A percentile compares a stretch with the other conserved stretches of the same genome.
Conservation (phyloP, 2,113 vertebrate genomes). For the Romanogobio albipinnatus region DNA sequence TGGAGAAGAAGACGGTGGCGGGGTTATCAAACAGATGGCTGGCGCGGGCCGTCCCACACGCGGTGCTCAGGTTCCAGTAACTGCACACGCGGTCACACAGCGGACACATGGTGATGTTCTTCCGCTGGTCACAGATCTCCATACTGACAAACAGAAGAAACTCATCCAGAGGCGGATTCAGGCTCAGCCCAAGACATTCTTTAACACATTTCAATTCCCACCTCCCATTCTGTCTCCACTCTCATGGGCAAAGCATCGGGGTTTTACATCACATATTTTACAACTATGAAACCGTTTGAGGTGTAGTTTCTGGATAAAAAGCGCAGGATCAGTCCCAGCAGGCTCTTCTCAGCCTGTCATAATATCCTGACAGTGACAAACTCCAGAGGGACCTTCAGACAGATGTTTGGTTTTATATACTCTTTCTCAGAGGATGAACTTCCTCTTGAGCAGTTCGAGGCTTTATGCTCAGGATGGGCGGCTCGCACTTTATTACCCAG, state of each 20-base stretch:
- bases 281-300: too few species aligned
- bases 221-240: neutral
- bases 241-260: neutral
- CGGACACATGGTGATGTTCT: conserved; percentile 98
- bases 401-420: conserved; percentile 47
- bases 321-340: neutral
- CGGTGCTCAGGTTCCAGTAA: conserved; percentile 93
- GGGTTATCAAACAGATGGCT: conserved; percentile 98
- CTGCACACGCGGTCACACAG: conserved; percentile 92
- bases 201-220: neutral
- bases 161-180: too few species aligned
- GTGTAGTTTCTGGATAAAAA: neutral
- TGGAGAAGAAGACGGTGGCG: conserved; percentile 96
- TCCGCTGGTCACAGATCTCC: conserved; percentile 92
- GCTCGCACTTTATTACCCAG: neutral
- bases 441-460: conserved; percentile 2
- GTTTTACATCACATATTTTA: neutral
- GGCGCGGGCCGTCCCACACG: conserved; percentile 91
- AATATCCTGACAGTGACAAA: conserved; percentile 51
- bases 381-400: conserved; percentile 50
- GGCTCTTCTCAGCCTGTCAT: conserved; percentile 19
- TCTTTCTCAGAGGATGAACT: conserved; percentile 31
- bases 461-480: neutral
- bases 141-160: conserved; percentile 75
- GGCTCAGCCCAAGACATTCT: too few species aligned